These are phyloP conservation scores for Typhlomys cinereus DNA, from an alignment of 2,113 vertebrate genomes.

Conservation along the genomic window DNA sequence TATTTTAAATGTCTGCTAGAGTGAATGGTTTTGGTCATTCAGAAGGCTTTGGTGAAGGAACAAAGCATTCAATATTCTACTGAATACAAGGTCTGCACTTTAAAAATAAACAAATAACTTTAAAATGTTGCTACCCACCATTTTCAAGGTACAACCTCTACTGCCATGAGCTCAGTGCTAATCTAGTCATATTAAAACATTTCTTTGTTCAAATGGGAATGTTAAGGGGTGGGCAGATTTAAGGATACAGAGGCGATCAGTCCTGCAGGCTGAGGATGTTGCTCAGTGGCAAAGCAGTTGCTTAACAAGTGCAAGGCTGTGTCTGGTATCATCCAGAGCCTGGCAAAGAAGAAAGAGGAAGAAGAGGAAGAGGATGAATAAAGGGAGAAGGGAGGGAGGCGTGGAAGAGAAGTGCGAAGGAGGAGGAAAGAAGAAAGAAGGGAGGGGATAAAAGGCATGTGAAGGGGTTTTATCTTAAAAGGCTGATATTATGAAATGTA, in stretches of 20 bases:
- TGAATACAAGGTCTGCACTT: neutral
- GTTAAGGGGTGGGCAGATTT: neutral
- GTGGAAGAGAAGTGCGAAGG: neutral
- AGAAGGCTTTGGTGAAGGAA: neutral
- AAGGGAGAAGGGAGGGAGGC: no score
- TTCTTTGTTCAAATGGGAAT: slow-evolving; percentile 16
- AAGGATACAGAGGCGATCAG: neutral
- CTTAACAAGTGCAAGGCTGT: neutral
- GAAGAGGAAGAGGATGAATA: neutral
- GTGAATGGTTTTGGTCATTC: slow-evolving; percentile 16
- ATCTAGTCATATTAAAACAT: neutral
- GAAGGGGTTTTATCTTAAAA: neutral
- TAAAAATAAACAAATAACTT: slow-evolving; percentile 33
- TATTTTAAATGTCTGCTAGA: neutral
- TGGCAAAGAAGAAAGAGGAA: neutral
- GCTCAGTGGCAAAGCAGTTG: neutral
- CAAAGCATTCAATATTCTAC: neutral
- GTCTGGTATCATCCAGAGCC: neutral
- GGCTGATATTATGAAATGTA: neutral
- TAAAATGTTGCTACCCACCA: neutral
- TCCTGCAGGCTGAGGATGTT: neutral
- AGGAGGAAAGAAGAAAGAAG: no score
- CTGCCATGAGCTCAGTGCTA: neutral
- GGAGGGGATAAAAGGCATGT: neutral
- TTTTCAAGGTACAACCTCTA: neutral